Conservation (phyloP, 1,140 invertebrate species). For the Cherax quadricarinatus region DNA sequence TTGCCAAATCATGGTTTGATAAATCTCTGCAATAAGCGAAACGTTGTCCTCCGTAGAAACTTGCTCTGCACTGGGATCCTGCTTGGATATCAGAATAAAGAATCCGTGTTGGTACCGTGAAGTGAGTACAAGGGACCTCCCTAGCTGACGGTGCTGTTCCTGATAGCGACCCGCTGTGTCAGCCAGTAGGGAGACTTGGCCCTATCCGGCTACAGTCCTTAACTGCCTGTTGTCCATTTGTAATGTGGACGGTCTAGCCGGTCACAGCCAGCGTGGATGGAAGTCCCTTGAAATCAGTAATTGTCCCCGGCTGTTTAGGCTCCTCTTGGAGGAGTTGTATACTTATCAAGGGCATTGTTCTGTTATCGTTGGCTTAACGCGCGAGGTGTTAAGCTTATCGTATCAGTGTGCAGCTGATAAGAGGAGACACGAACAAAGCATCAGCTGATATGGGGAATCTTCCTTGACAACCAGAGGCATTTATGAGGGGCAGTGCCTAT, state of each 20-base stretch:
- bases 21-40: too few species aligned
- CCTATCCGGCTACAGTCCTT: not conserved
- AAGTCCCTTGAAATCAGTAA: not conserved
- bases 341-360: constrained; percentile 7
- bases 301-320: not conserved
- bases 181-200: not conserved
- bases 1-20: too few species aligned
- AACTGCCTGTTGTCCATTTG: constrained; percentile 1
- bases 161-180: not conserved
- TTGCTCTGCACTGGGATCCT: too few species aligned
- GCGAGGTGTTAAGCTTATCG: constrained; percentile 1
- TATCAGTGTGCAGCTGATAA: not conserved
- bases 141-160: not conserved
- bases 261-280: not conserved
- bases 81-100: too few species aligned
- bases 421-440: not conserved
- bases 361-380: not conserved
- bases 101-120: too few species aligned
- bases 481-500: not conserved
- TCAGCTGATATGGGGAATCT: not conserved
- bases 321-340: not conserved
- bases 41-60: too few species aligned
- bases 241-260: not conserved
- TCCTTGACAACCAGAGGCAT: not conserved
- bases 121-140: not conserved